These are phyloP conservation scores for Hydraecia micacea DNA, from an alignment of 2,888 invertebrate species.

Conservation along the genomic window DNA sequence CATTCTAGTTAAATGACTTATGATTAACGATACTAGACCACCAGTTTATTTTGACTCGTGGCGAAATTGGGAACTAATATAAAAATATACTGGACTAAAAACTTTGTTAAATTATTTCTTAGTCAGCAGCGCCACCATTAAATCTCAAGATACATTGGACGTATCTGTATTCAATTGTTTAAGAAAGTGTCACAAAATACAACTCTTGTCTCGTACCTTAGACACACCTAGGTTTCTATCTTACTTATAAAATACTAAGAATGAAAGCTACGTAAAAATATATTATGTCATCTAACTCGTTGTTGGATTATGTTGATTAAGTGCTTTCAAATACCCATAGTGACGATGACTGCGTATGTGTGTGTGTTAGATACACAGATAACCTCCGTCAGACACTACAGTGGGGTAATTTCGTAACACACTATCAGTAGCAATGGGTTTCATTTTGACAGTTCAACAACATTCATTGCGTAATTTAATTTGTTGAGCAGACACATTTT, in stretches of 20 bases:
- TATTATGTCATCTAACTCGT: background rate
- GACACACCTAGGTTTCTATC: background rate
- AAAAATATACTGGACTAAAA: background rate
- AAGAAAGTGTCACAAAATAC: background rate
- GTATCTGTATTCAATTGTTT: background rate
- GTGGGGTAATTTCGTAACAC: too few relatives aligned
- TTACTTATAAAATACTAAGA: background rate
- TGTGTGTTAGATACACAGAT: background rate
- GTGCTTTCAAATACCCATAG: background rate
- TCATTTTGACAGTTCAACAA: too few relatives aligned
- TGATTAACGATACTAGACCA: slow-evolving; percentile 64
- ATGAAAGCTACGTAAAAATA: background rate
- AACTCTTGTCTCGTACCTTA: background rate
- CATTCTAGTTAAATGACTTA: slow-evolving; percentile 66
- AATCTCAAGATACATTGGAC: background rate
- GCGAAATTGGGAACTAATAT: slow-evolving; percentile 2
- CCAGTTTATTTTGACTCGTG: slow-evolving; percentile 7
- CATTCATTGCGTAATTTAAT: too few relatives aligned
- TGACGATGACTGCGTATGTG: background rate
- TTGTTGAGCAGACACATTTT: too few relatives aligned
- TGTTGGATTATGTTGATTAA: too few relatives aligned
- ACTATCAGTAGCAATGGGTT: too few relatives aligned
- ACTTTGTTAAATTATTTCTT: background rate
- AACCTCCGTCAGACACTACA: background rate
- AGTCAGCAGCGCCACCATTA: background rate